Evolutionary conservation across 2,888 invertebrate species (phyloP), one percentile per base, ranked within the genome.

Genomic region (Morinoia aosen): DNA sequence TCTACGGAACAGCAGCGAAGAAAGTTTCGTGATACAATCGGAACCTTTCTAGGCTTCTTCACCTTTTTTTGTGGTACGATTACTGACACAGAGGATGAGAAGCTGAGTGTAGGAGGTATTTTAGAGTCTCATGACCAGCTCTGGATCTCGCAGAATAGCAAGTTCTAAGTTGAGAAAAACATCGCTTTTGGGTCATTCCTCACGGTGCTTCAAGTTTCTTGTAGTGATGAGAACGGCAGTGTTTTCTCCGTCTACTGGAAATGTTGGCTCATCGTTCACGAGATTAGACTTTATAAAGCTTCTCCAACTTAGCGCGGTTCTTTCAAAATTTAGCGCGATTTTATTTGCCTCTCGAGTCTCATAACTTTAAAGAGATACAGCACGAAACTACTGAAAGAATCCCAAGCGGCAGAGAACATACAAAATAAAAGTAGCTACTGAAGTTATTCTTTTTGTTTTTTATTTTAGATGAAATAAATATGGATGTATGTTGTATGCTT

Each of bases 281-380:
- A 57, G 39, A 93, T 93, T 93, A 48, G 93, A 93, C 93, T 48
- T 39, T 33, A 48, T 93, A 57, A 93, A 93, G 93, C 93, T 25
- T 58, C 93, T 93, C 25, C 57, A 48, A 93, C 16, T 57, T 93
- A 93, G 14, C 93, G 57, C 93, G 33, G 1, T 48, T 93, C 57
- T 93, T 33, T 0, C 39, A 12, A 93, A 93, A 40, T 93, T 57
- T 57, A 57, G 39, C n/a, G 57, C n/a, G 58, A 57, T 93, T 48
- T 93, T 57, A 57, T 93, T 90, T 57, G 14, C 10, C 57, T 33
- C 57, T 48, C 12, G 58, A 57, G 93, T 57, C 93, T 93, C n/a
- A 93, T 93, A 57, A 57, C 93, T 48, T 76, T 76, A 25, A 76
- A 3, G 25, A 33, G 76, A 76, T 76, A 76, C 76, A 76, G 76